Percentiles rank a stretch among this genome's conserved stretches.
phyloP scores from a whole-genome alignment of 2,888 invertebrate species.

The Drosophila cognata region DNA sequence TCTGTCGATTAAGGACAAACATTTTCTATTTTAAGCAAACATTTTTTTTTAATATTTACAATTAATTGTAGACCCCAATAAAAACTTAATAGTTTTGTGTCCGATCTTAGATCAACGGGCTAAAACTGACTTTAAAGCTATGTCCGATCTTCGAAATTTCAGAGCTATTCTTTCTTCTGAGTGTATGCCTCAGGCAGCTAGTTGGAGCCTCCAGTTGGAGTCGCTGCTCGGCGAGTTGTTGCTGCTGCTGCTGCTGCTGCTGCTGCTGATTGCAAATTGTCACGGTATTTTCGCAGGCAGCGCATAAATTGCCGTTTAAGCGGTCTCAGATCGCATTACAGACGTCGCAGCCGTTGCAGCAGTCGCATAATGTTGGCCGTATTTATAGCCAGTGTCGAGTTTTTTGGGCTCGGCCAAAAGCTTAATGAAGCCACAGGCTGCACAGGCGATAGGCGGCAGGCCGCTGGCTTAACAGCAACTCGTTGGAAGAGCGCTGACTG shows the following conservation, averaged over 20 bases:
- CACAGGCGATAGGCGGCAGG: not conserved
- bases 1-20: not conserved
- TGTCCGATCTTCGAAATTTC: not conserved
- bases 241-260: slow-evolving; percentile 24
- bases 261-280: slow-evolving; percentile 79
- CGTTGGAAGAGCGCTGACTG: slow-evolving; percentile 32
- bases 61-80: not conserved
- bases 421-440: slow-evolving; percentile 58
- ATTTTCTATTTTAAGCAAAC: not conserved
- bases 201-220: slow-evolving; percentile 16
- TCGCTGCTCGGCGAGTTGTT: slow-evolving; percentile 17
- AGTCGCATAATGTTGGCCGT: slow-evolving; percentile 48
- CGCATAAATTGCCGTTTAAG: slow-evolving; percentile 80
- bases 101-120: too few species aligned
- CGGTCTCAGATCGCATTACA: slow-evolving; percentile 61
- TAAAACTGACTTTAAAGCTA: too few species aligned
- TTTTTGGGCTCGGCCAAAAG: slow-evolving; percentile 59
- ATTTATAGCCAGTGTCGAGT: slow-evolving; percentile 59
- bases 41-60: not conserved
- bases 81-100: too few species aligned
- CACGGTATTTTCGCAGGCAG: slow-evolving; percentile 77
- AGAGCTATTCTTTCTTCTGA: not conserved
- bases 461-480: slow-evolving; percentile 1
- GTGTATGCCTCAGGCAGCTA: not conserved
- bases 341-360: slow-evolving; percentile 18